Evolutionary conservation across 2,113 vertebrate species (phyloP).

Genomic region (Athene noctua): DNA sequence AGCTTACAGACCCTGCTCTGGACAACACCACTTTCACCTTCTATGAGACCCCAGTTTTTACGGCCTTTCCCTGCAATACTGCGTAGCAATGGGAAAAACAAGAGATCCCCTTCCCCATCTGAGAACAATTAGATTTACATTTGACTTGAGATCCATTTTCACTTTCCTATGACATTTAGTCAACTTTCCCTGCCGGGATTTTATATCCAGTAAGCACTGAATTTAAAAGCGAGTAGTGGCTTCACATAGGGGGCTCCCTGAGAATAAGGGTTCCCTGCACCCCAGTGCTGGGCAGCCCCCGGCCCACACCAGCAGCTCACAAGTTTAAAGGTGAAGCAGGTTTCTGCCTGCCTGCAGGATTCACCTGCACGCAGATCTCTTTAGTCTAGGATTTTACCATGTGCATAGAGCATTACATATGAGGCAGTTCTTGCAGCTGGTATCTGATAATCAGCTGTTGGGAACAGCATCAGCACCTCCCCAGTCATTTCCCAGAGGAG

Average conservation of each 20-base stretch:
- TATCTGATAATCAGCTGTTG: neutral
- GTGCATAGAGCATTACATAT: neutral
- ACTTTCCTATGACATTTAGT: neutral
- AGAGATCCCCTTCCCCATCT: neutral
- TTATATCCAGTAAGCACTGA: neutral
- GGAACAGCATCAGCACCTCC: neutral
- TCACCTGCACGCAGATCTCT: neutral
- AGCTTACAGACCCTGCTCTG: neutral
- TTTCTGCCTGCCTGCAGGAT: neutral
- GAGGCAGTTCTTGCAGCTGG: neutral
- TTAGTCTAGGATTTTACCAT: neutral
- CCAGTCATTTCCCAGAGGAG: neutral
- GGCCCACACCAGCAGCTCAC: accelerated
- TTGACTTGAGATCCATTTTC: neutral
- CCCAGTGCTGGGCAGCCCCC: accelerated
- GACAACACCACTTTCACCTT: neutral
- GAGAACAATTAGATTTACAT: neutral
- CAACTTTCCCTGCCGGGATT: neutral
- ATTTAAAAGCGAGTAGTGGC: neutral
- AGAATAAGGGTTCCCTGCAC: neutral
- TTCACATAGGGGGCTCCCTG: accelerated
- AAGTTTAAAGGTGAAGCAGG: neutral
- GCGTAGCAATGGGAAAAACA: neutral
- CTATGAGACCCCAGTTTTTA: neutral
- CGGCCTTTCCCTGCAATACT: neutral